Evolutionary conservation across 2,113 vertebrate species (phyloP).

Genomic region (Fulmarus glacialis): DNA sequence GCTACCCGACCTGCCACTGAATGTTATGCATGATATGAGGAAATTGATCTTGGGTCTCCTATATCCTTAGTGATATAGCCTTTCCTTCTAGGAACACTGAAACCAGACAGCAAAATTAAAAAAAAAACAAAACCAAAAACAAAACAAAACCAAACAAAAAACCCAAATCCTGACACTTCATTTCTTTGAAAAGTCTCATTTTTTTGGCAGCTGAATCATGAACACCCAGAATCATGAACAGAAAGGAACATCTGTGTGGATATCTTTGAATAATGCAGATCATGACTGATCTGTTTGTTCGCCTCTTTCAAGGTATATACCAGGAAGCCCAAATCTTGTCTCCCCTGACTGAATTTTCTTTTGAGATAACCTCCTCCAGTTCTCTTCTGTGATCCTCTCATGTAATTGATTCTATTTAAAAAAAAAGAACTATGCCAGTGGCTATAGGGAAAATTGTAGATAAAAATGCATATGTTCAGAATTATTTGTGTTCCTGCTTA

Average conservation of each 20-base stretch:
- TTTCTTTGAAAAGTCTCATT: not conserved
- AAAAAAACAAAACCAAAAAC: not conserved
- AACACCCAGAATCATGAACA: not conserved
- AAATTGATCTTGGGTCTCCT: not conserved
- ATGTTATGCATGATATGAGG: not conserved
- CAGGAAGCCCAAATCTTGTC: not conserved
- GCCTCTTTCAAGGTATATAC: not conserved
- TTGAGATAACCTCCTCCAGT: not conserved
- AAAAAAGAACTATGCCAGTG: not conserved
- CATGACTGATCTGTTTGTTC: not conserved
- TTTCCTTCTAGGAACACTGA: not conserved
- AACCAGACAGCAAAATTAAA: not conserved
- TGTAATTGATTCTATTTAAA: not conserved
- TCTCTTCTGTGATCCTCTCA: not conserved
- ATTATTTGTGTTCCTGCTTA: not conserved
- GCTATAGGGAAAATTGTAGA: not conserved
- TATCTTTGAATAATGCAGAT: not conserved
- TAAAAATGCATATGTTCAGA: not conserved
- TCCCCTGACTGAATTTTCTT: not conserved
- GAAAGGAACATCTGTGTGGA: not conserved
- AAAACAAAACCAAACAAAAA: not conserved
- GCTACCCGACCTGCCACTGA: not conserved
- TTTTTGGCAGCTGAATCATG: not conserved
- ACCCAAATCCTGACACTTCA: rapidly evolving
- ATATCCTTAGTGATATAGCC: rapidly evolving